These are phyloP conservation scores for Rhineura floridana DNA, from an alignment of 2,113 vertebrate species.

Conservation along the genomic window DNA sequence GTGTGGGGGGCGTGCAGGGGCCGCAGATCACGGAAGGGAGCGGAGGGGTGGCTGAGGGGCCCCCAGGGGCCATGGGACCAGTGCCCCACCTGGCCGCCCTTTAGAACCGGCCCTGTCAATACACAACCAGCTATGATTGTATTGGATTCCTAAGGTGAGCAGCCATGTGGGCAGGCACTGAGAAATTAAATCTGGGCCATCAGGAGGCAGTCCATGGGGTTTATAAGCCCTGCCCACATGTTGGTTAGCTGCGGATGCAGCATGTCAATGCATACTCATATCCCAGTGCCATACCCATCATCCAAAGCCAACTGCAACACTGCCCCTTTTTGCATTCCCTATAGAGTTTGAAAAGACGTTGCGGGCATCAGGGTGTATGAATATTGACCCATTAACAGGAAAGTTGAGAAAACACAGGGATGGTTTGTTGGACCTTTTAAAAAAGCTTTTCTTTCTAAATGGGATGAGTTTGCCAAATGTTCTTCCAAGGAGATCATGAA, in stretches of 20 bases:
- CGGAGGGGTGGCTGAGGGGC: too few species aligned
- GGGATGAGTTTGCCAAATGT: conserved; percentile 51
- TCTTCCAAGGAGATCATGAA: conserved; percentile 63
- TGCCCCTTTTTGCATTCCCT: background rate
- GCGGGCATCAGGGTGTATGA: background rate
- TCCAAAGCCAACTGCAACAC: background rate
- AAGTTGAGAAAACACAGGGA: background rate
- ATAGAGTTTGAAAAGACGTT: background rate
- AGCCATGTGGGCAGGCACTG: background rate
- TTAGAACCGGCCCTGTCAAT: too few species aligned
- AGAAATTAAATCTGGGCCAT: background rate
- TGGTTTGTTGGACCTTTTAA: background rate
- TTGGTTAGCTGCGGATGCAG: background rate
- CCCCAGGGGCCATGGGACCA: too few species aligned
- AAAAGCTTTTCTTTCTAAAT: background rate
- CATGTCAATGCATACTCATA: background rate
- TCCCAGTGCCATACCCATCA: too few species aligned
- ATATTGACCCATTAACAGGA: background rate
- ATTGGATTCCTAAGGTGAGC: background rate
- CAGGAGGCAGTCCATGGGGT: background rate
- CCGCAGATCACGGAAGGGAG: too few species aligned
- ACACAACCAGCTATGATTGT: background rate
- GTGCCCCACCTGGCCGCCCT: too few species aligned
- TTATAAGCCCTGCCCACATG: background rate
- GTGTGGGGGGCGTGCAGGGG: too few species aligned